Evolutionary conservation across 2,888 invertebrate genomes (phyloP), one percentile per base, ranked within the genome.

Genomic region (Micoletzkya japonica): DNA sequence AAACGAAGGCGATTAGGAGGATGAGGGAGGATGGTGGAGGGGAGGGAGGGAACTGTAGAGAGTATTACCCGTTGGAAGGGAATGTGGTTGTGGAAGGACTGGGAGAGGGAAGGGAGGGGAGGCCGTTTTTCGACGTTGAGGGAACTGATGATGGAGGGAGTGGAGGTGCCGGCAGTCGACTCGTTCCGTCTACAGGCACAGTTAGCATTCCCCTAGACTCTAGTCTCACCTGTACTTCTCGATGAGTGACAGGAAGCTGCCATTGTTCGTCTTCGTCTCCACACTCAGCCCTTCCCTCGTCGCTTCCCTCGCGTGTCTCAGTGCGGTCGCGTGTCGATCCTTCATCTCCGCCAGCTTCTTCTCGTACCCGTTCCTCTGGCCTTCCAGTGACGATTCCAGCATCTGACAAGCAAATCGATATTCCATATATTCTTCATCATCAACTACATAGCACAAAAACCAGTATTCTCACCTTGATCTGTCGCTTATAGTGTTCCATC

Each of bases 351-450:
- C 39, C 26, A 74, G 34, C 26, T 70, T 64, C 66, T 72, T 74
- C 71, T 79, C 79, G 60, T 79, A 79, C 50, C 75, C 76, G 59
- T 77, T 75, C 50, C 76, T 75, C 56, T 77, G 77, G 26, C 76
- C 76, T 30, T 73, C 73, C 50, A 79, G 59, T 2, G 76, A 74
- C 0, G 74, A 76, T 44, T 79, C 73, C 2, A 79, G 68, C 71
- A 73, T 73, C 76, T 79, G 36, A 49, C 73, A 4, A 24, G 10
- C 26, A 24, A 32, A 58, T 36, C 1, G 39, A 28, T 54, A 10
- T 58, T 58, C 6, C 36, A 4, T 1, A 59, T 37, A 17, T 1
- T 58, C 4, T 10, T 37, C 26, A 3, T 50, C 20, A 4, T 7
- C 50, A 10, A 20, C 50, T n/a, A n/a, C n/a, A n/a, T n/a, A n/a